Base-by-base conservation (phyloP, 2,113 vertebrate species). In the Malurus melanocephalus region DNA sequence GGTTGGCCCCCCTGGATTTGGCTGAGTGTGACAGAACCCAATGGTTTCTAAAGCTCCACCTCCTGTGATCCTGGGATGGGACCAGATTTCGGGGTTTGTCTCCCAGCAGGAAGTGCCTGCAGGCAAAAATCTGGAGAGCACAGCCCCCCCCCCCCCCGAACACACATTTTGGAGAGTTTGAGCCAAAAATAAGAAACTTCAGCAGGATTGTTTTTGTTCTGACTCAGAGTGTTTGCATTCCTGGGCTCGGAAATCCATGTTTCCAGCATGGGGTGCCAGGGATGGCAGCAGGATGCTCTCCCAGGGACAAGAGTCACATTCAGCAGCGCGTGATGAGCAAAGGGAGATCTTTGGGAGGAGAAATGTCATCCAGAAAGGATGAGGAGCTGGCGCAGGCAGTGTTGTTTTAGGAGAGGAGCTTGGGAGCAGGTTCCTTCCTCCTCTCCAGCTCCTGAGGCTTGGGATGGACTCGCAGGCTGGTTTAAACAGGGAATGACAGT, bases 121-220 rank as follows among this genome's bases (percentile, higher is more conserved):
- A 33, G 74, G 57, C 81, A 68, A 19, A 67, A 76, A 28, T 46
- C 28, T 82, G 80, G n/a, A 69, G 28, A 75, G 45, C 3, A 4
- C 52, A 17, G 17, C 56, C 18, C 46, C 19, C 35, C 79, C 15
- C 35, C 35, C 35, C 38, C 20, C 78, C 1, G 0, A 38, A 49
- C 51, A 30, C n/a, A 11, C 16, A 10, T 73, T 48, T 9, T 30
- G 15, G 33, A 51, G 87, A 33, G 22, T 60, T n/a, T 3, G 28
- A 83, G 94, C 94, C 93, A 91, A 91, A 75, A 90, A 77, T 45
- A 80, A 92, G 91, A 88, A 46, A 45, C 35, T 65, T 28, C 45
- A 33, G 7, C 4, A 0, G 64, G 26, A 13, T 79, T 92, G 76
- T 68, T 85, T 88, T 73, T 61, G 21, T 76, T 64, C 67, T 45